phyloP scores from a whole-genome alignment of 2,888 invertebrate genomes.

The Dione vanillae region DNA sequence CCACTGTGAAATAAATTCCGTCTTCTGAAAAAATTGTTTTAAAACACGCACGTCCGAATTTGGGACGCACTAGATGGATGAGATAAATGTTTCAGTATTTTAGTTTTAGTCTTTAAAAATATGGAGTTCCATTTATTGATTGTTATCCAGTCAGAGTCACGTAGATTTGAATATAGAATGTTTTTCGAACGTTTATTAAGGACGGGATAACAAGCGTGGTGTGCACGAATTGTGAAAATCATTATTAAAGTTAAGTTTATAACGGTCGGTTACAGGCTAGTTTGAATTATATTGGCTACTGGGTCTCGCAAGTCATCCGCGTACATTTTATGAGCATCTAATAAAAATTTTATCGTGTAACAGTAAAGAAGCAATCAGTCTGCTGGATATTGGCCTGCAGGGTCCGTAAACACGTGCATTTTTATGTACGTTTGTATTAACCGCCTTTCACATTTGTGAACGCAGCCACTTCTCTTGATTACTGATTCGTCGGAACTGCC shows the following conservation, averaged over 20 bases:
- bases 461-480: slow-evolving; percentile 36
- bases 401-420: slow-evolving; percentile 82
- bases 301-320: slow-evolving; percentile 76
- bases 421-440: slow-evolving; percentile 74
- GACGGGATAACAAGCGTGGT: slow-evolving; percentile 15
- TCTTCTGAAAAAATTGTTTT: slow-evolving; percentile 37
- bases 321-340: slow-evolving; percentile 81
- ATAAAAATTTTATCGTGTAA: slow-evolving; percentile 84
- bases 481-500: slow-evolving; percentile 32
- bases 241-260: slow-evolving; percentile 62
- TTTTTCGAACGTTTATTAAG: slow-evolving; percentile 14
- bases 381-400: slow-evolving; percentile 79
- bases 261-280: slow-evolving; percentile 78
- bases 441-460: slow-evolving; percentile 57
- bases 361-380: slow-evolving; percentile 84
- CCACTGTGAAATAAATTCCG: slow-evolving; percentile 48
- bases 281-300: slow-evolving; percentile 81
- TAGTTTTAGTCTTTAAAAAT: slow-evolving; percentile 26
- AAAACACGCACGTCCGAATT: slow-evolving; percentile 31
- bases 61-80: slow-evolving; percentile 6
- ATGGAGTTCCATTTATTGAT: slow-evolving; percentile 12
- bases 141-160: slow-evolving; percentile 4
- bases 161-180: slow-evolving; percentile 1
- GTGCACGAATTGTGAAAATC: slow-evolving; percentile 44
- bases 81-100: slow-evolving; percentile 19